phyloP scores from a whole-genome alignment of 2,113 vertebrate species.

The Felis catus region DNA sequence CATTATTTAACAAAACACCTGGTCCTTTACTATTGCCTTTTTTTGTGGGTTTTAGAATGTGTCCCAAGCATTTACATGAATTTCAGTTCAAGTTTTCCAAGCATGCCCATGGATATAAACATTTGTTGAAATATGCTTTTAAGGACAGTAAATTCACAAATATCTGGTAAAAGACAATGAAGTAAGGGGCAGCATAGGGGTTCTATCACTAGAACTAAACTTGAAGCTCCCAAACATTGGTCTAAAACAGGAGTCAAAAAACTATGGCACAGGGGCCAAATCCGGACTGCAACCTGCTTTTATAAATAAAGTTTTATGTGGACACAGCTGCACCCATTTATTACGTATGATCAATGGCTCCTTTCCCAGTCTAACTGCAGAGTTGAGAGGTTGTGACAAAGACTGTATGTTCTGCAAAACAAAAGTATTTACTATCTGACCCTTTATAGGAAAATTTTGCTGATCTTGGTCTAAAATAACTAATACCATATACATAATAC shows the following conservation, averaged over 20 bases:
- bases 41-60: constrained; percentile 17
- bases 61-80: not conserved
- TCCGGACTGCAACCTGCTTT: not conserved
- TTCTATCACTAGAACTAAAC: not conserved
- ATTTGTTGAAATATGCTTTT: constrained; percentile 2
- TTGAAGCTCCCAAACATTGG: not conserved
- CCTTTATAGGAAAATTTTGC: not conserved
- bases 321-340: not conserved
- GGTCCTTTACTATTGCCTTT: not conserved
- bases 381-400: not conserved
- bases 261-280: not conserved
- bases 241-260: not conserved
- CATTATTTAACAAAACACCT: not conserved
- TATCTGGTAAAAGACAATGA: not conserved
- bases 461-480: not conserved
- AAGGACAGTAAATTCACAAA: not conserved
- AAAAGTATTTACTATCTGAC: not conserved
- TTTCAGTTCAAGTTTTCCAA: not conserved
- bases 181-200: not conserved
- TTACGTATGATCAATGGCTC: not conserved
- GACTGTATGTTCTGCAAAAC: not conserved
- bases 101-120: not conserved
- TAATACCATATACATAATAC: not conserved
- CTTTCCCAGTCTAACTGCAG: not conserved
- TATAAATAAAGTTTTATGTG: not conserved